A percentile compares a stretch with the other conserved stretches of the same genome.
phyloP scores from a whole-genome alignment of 2,113 vertebrate genomes.

The Arvicanthis niloticus region DNA sequence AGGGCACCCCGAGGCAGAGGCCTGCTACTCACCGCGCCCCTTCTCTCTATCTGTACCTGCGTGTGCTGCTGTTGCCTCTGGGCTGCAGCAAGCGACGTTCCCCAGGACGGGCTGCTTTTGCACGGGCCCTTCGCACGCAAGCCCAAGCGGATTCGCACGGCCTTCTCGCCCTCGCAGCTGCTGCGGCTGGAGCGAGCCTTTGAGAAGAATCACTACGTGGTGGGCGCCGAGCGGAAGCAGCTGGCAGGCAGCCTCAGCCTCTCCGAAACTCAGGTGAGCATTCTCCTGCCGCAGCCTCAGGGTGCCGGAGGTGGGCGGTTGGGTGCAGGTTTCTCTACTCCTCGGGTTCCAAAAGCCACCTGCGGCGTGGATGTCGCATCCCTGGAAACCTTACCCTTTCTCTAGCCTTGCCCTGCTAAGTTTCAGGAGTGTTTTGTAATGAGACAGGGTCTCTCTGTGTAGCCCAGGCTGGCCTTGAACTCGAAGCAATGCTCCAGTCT shows the following conservation, averaged over 20 bases:
- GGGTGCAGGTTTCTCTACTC: neutral
- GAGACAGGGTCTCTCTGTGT: neutral
- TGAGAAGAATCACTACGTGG: slow-evolving; percentile 99
- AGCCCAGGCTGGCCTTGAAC: neutral
- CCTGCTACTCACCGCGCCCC: slow-evolving; percentile 59
- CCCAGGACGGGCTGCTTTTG: slow-evolving; percentile 96
- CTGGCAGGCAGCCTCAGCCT: slow-evolving; percentile 96
- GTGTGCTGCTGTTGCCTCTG: neutral
- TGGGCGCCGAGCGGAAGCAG: slow-evolving; percentile 97
- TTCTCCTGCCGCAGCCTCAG: neutral
- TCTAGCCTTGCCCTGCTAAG: neutral
- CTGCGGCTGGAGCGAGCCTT: slow-evolving; percentile 96
- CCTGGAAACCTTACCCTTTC: neutral
- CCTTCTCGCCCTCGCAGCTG: slow-evolving; percentile 97
- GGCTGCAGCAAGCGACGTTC: slow-evolving; percentile 92
- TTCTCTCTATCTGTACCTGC: slow-evolving; percentile 61
- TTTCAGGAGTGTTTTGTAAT: neutral
- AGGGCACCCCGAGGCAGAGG: neutral
- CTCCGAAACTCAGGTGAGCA: slow-evolving; percentile 95
- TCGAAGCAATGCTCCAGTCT: neutral
- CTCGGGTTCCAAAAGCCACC: neutral
- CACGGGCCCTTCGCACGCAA: slow-evolving; percentile 97
- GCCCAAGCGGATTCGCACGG: slow-evolving; percentile 98
- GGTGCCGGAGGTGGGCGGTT: neutral
- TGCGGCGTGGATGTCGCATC: neutral